Evolutionary conservation across 2,797 vertebrate genomes (phyloP), one percentile per base, ranked within the genome.

Genomic region (Capromys pilorides): DNA sequence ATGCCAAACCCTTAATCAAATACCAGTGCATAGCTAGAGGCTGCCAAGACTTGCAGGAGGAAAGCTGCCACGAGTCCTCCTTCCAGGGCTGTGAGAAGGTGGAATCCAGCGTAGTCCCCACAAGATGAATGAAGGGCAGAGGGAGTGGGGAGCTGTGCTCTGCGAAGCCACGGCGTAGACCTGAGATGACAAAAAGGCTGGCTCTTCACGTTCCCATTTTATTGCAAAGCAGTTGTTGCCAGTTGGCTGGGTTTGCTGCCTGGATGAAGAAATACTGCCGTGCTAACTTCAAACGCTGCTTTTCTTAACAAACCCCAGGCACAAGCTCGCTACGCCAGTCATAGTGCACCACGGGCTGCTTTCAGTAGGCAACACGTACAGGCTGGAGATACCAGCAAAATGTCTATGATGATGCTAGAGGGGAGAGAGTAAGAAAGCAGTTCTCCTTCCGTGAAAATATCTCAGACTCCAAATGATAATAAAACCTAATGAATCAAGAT

Each of bases 1-100:
- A 96, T 33, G 97, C 97, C 98, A 98, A 98, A 96, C 97, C 93
- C 95, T 97, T 95, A 97, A 96, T 90, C 97, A 97, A 97, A 91
- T 97, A 97, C 84, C 93, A 96, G 94, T 95, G 96, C 97, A 93
- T 94, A 95, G 91, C 59, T 77, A 81, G 83, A 9, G 62, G 66
- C 94, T 97, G 97, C 96, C 98, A 97, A 95, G 96, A 90, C 89
- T 18, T 45, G 24, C 90, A 97, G 97, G 97, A 97, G 93, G 86
- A 95, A 96, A 96, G 96, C 96, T 96, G 97, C 93, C 71, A 88
- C 18, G 39, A 64, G 82, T 89, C 86, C 94, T 96, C 93, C 95
- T 96, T 64, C 22, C 91, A 94, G 94, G 83, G 84, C 96, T 90
- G 69, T 95, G 86, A 61, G 89, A 84, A 85, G 97, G 71, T 91